phyloP scores from a whole-genome alignment of 1,140 invertebrate genomes.

The Pachyrhynchus sulphureomaculatus region DNA sequence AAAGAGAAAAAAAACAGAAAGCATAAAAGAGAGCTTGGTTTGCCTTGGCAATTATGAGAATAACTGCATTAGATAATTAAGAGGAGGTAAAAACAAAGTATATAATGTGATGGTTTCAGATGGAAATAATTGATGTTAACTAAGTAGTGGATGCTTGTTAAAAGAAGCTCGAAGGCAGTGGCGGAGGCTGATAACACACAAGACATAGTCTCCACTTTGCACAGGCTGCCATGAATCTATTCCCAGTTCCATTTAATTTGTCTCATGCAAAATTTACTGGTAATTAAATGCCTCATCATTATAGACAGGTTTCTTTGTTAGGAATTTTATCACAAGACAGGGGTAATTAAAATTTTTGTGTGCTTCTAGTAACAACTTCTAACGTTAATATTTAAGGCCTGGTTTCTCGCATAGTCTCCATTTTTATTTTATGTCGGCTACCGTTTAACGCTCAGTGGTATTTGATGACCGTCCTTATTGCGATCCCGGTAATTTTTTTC shows the following conservation, averaged over 20 bases:
- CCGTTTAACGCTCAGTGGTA: not conserved
- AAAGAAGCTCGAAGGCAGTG: not conserved
- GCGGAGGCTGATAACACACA: not conserved
- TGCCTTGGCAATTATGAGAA: constrained; percentile 17
- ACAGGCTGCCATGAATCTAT: too few species aligned
- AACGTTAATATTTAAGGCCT: too few species aligned
- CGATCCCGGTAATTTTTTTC: not conserved
- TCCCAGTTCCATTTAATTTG: too few species aligned
- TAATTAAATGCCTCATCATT: too few species aligned
- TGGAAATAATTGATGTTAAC: constrained; percentile 16
- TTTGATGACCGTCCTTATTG: not conserved
- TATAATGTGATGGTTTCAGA: constrained; percentile 17
- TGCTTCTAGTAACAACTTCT: too few species aligned
- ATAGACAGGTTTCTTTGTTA: too few species aligned
- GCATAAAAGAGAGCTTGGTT: constrained; percentile 7
- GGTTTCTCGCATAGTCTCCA: too few species aligned
- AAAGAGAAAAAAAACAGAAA: constrained; percentile 15
- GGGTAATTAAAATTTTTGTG: too few species aligned
- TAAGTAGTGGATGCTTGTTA: constrained; percentile 2
- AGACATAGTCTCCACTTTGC: too few species aligned
- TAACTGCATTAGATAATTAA: constrained; percentile 23
- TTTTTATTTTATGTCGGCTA: too few species aligned
- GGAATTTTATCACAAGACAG: too few species aligned
- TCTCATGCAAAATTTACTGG: too few species aligned
- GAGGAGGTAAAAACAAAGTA: constrained; percentile 22